phyloP scores from a whole-genome alignment of 2,888 invertebrate species.

The Melinaea menophilus region DNA sequence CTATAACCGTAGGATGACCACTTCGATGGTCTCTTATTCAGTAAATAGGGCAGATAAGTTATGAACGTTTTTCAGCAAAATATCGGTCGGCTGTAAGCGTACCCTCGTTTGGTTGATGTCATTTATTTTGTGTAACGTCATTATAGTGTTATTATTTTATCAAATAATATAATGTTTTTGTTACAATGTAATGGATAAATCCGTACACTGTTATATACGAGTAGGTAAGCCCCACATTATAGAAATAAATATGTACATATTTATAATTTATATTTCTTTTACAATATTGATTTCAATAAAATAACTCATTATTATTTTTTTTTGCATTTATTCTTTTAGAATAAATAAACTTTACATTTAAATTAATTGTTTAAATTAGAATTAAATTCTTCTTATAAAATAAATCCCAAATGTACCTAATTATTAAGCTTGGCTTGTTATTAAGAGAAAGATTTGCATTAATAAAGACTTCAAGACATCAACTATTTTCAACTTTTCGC shows the following conservation, averaged over 20 bases:
- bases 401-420: not conserved
- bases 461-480: conserved; percentile 8
- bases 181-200: not conserved
- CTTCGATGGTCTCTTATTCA: conserved; percentile 13
- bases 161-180: not conserved
- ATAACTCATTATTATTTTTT: too few relatives aligned
- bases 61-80: conserved; percentile 5
- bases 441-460: not conserved
- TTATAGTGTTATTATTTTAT: not conserved
- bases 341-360: too few relatives aligned
- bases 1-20: not conserved
- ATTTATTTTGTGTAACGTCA: conserved; percentile 1
- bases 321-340: too few relatives aligned
- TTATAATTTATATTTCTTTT: not conserved
- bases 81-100: conserved; percentile 3
- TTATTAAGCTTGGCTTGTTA: not conserved
- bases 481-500: conserved; percentile 18
- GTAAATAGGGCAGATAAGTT: conserved; percentile 11
- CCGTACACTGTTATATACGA: too few relatives aligned
- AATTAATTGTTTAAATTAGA: too few relatives aligned
- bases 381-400: too few relatives aligned
- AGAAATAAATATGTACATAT: too few relatives aligned
- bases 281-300: not conserved
- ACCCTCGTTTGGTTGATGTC: conserved; percentile 7
- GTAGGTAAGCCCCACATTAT: too few relatives aligned